Conservation (phyloP, 2,113 vertebrate species). For the Martes martes region DNA sequence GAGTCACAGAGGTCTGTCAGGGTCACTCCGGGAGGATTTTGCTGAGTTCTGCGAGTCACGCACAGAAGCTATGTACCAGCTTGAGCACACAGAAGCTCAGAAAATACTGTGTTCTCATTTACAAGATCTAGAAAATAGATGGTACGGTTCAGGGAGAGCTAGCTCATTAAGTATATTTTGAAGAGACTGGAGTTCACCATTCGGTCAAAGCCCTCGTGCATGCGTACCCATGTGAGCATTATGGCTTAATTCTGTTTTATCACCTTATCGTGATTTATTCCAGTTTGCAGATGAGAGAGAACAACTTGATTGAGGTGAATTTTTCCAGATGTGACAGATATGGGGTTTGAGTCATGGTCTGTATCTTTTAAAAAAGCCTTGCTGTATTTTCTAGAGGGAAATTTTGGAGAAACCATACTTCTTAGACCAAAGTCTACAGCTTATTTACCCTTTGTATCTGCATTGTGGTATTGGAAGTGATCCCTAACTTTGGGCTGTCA, state of each 20-base stretch:
- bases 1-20: not conserved
- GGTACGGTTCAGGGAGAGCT: not conserved
- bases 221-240: accelerated
- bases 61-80: not conserved
- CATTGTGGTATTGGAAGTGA: not conserved
- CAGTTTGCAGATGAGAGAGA: not conserved
- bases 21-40: not conserved
- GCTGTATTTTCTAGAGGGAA: not conserved
- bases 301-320: not conserved
- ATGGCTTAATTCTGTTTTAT: not conserved
- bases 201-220: not conserved
- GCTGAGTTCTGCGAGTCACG: not conserved
- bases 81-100: not conserved
- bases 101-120: not conserved
- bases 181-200: not conserved
- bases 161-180: not conserved
- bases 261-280: no score
- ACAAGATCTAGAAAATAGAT: not conserved
- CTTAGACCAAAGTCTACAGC: no score
- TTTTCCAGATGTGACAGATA: not conserved
- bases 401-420: not conserved
- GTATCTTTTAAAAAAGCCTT: not conserved
- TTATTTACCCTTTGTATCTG: not conserved
- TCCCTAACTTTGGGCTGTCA: not conserved
- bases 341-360: not conserved